Evolutionary conservation across 2,113 vertebrate genomes (phyloP).

Genomic region (Meleagris gallopavo): DNA sequence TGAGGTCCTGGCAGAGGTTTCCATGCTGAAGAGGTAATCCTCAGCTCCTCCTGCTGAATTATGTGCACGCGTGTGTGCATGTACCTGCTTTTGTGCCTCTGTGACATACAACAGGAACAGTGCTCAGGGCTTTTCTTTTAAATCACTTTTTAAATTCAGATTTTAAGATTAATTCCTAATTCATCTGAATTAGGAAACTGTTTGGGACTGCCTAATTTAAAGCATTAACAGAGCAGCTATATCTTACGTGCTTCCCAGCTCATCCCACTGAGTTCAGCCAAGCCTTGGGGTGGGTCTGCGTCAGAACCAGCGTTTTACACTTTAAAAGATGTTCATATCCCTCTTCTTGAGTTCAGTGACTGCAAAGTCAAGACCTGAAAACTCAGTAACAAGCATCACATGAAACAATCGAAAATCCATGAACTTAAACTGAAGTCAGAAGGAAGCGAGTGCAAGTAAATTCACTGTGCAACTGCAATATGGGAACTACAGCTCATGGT

Average conservation of each 20-base stretch:
- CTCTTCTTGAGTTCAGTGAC: not conserved
- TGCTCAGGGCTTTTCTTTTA: not conserved
- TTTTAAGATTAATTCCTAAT: not conserved
- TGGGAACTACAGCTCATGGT: not conserved
- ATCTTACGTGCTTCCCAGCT: not conserved
- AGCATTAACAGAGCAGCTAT: not conserved
- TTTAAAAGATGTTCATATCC: not conserved
- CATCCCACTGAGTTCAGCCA: not conserved
- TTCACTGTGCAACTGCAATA: not conserved
- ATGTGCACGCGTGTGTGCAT: fast-evolving
- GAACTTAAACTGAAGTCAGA: not conserved
- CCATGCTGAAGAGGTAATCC: not conserved
- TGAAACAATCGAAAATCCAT: not conserved
- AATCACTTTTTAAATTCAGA: not conserved
- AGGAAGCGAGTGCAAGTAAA: not conserved
- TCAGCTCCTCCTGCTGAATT: not conserved
- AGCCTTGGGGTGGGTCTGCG: not conserved
- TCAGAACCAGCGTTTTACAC: not conserved
- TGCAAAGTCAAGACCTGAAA: not conserved
- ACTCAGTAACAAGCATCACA: not conserved
- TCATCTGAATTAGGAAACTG: not conserved
- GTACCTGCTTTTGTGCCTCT: not conserved
- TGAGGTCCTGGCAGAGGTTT: not conserved
- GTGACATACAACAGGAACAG: not conserved
- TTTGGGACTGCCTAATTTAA: not conserved